Evolutionary conservation across 2,797 vertebrate species (phyloP).

Genomic region (Pipistrellus nathusii): DNA sequence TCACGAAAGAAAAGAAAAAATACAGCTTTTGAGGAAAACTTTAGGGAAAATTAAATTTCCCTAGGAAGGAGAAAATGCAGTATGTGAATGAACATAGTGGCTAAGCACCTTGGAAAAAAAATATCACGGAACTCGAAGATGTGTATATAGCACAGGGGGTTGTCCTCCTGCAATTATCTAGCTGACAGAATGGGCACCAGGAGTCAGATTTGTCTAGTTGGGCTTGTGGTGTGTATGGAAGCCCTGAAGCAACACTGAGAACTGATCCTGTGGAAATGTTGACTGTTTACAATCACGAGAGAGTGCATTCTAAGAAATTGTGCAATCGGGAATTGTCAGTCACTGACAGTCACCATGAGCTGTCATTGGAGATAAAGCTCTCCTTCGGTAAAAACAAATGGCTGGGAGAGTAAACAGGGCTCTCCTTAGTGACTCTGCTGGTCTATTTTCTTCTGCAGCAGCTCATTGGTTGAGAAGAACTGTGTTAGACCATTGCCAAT

Average conservation of each 20-base stretch:
- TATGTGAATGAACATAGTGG: background rate
- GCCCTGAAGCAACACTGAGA: background rate
- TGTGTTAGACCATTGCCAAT: background rate
- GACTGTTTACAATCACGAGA: constrained; percentile 27
- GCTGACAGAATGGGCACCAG: background rate
- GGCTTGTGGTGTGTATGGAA: background rate
- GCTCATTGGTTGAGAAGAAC: background rate
- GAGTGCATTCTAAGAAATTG: constrained; percentile 61
- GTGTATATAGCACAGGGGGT: background rate
- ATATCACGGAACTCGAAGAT: background rate
- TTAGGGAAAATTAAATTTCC: constrained; percentile 31
- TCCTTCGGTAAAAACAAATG: constrained; percentile 40
- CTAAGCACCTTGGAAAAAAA: background rate
- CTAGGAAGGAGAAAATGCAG: background rate
- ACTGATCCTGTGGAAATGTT: constrained; percentile 48
- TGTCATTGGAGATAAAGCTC: constrained; percentile 12
- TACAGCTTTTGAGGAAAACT: constrained; percentile 65
- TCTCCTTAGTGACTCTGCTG: constrained; percentile 12
- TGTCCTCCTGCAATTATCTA: background rate
- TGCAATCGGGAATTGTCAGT: constrained; percentile 42
- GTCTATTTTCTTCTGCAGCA: background rate
- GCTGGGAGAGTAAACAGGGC: constrained; percentile 1
- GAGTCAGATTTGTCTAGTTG: background rate
- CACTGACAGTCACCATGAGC: background rate
- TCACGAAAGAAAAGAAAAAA: constrained; percentile 68